Evolutionary conservation across 2,113 vertebrate species (phyloP), one percentile per base, ranked within the genome.

Genomic region (Coptodon bakossiorum): DNA sequence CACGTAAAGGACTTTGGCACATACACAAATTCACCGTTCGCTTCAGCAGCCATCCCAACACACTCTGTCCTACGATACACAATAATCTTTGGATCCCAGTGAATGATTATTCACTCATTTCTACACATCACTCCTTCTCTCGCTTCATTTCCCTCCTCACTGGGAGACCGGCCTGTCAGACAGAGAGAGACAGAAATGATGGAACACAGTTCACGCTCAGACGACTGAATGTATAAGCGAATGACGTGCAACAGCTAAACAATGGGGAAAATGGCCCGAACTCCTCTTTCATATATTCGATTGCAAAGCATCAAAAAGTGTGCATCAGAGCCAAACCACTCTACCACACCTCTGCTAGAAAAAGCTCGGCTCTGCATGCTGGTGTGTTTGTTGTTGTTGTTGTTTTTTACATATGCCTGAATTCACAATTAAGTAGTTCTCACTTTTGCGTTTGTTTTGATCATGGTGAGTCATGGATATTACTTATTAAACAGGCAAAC

Each of bases 41-140:
- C 84, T 24, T 36, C 73, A n/a, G 6, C 88, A 57, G 81, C 53
- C 89, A 48, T 80, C 85, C 68, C 34, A 27, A 83, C 83, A 90
- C 50, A 66, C 80, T 9, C 86, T 68, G 76, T 87, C 83, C 52
- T 71, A 86, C 10, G 80, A 90, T 87, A 92, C 59, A 84, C 61
- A 81, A 61, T 93, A 59, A 89, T 87, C 81, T 85, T 83, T 85
- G 85, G 54, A 68, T 90, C n/a, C 34, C 17, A 81, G 85, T 86
- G 90, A 92, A 90, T 93, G 91, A 93, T 88, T 83, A 88, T 92
- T 89, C 87, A 86, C 80, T 89, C 88, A 90, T 91, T 94, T 90
- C 86, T 66, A 85, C 90, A 90, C 90, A 89, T 82, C 84, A 81
- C 81, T 92, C 76, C 86, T 66, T 89, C 86, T 90, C 93, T 89